phyloP scores from a whole-genome alignment of 37 sponge, comb jelly and placozoan species.

The Agelas oroides region DNA sequence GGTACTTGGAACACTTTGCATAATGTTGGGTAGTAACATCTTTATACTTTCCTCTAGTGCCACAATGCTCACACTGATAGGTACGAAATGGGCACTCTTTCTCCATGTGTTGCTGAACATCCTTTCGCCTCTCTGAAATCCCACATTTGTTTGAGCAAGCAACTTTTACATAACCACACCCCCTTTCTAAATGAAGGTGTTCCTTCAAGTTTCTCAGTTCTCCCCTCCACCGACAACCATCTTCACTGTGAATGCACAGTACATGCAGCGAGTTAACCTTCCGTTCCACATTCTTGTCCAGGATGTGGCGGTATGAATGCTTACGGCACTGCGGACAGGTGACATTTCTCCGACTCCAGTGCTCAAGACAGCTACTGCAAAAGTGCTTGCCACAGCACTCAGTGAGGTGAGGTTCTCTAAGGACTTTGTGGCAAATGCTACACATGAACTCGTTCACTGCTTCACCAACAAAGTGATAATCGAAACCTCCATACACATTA shows the following conservation, averaged over 20 bases:
- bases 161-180: background rate
- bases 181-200: background rate
- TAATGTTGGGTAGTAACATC: no score
- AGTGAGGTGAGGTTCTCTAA: background rate
- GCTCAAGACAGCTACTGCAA: background rate
- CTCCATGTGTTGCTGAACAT: no score
- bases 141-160: no score
- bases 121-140: no score
- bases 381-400: background rate
- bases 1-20: no score
- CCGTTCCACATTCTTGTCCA: background rate
- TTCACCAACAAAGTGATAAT: no score
- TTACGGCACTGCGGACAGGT: background rate
- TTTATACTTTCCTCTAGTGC: no score
- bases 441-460: background rate
- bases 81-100: no score
- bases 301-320: background rate
- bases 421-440: background rate
- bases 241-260: background rate
- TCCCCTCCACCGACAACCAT: background rate
- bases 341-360: background rate
- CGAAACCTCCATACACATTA: no score
- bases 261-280: background rate
- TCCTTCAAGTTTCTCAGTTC: background rate
- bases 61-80: no score